Evolutionary conservation across 2,888 invertebrate species (phyloP), one percentile per base, ranked within the genome.

Genomic region (Mesorhabditis belari): DNA sequence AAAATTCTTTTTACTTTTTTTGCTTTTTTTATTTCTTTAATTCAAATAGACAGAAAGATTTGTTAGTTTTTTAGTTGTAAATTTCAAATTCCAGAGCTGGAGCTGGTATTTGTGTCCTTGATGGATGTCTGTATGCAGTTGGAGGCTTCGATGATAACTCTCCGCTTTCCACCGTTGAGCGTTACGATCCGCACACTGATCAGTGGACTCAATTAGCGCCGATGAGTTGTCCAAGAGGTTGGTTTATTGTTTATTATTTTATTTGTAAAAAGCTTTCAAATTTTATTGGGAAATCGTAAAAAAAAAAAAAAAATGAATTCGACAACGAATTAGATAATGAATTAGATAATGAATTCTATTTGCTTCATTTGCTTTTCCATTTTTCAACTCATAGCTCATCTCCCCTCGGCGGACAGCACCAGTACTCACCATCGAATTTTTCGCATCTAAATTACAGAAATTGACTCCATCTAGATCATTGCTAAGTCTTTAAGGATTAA

Each of bases 111-210:
- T 81, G 82, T n/a, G 83, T 83, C 2, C 77, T 84, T 3, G 81
- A 83, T 71, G 83, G 84, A 12, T 79, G 72, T 62, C 77, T 85
- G 35, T 85, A 83, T 71, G 82, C 74, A 17, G 65, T 76, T 17
- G 76, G 76, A 2, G 85, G 85, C 4, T 85, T 85, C 79, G 84
- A 84, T 75, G 84, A 84, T 73, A 84, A 83, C 74, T 79, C 83
- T 3, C 84, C 84, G 3, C 71, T 84, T 27, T 64, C 65, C n/a
- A 69, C 72, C 4, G 74, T 73, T 56, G 77, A 77, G 60, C 62
- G 81, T 35, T 85, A 84, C 71, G 83, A 84, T 71, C 82, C 83
- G 5, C 80, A 80, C 60, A 71, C 79, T 25, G 82, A 84, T 73
- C 81, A 81, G 67, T 77, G 77, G 77, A 63, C 60, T 6, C 58